Percentiles rank a stretch among this genome's conserved stretches.
These are phyloP conservation scores for Protophormia terraenovae DNA, from an alignment of 2,888 invertebrate species.

Conservation along the genomic window DNA sequence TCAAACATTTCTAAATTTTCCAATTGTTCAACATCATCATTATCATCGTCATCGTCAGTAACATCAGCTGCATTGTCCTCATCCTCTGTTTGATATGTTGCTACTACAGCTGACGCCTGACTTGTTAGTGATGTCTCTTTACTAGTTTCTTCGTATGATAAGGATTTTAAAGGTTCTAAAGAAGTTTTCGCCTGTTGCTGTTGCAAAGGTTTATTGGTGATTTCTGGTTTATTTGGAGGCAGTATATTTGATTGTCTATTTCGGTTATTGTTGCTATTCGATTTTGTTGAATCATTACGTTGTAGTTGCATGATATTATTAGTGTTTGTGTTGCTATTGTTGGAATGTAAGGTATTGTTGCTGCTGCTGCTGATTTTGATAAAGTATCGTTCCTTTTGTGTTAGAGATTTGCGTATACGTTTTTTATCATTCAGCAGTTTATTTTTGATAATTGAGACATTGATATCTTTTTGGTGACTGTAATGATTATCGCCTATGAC, in stretches of 20 bases:
- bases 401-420: constrained; percentile 78
- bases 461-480: constrained; percentile 49
- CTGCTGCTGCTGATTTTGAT: constrained; percentile 64
- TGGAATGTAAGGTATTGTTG: constrained; percentile 32
- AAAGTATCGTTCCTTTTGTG: constrained; percentile 68
- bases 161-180: constrained; percentile 51
- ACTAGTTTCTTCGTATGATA: constrained; percentile 52
- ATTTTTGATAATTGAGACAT: neutral
- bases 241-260: constrained; percentile 48
- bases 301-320: constrained; percentile 66
- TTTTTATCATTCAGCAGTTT: constrained; percentile 71
- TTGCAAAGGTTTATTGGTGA: constrained; percentile 71
- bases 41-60: constrained; percentile 65
- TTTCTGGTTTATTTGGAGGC: constrained; percentile 77
- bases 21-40: constrained; percentile 70
- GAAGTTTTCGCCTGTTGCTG: constrained; percentile 55
- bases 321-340: constrained; percentile 50
- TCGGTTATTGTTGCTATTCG: constrained; percentile 52
- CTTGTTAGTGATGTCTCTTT: constrained; percentile 43
- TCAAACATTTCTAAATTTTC: constrained; percentile 61
- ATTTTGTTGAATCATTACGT: constrained; percentile 57
- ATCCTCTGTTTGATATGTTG: constrained; percentile 31
- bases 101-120: constrained; percentile 13
- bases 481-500: constrained; percentile 57
- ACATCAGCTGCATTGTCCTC: constrained; percentile 57